Evolutionary conservation across 2,888 invertebrate species (phyloP), one percentile per base, ranked within the genome.

Genomic region (Mesopsocus fuscifrons): DNA sequence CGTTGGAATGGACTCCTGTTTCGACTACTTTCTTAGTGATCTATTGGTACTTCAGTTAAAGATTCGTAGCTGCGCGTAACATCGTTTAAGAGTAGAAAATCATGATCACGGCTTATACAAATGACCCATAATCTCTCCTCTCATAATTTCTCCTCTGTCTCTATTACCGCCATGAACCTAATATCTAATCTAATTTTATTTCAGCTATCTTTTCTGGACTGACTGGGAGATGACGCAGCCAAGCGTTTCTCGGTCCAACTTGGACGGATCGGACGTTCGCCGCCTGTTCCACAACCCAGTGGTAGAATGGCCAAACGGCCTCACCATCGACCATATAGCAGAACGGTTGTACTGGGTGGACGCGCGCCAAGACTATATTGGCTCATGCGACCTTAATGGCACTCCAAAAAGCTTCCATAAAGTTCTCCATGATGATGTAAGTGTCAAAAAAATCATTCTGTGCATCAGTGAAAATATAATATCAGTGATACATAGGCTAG

Each of bases 271-370:
- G 0, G 67, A 79, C 47, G 69, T 74, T 1, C 69, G 68, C 50
- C 69, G 65, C 47, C 57, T 83, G 44, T 78, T 81, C 51, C 67
- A 67, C 1, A 69, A 69, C 45, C 71, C 73, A 0, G 49, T 51
- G 6, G 80, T 89, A 0, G 72, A 76, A 49, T 85, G 85, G 85
- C 88, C 88, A 1, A 88, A 87, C 57, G 85, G 85, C 13, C 77
- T 85, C 44, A 77, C 88, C 0, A 73, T 91, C 20, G 89, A 91
- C 60, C 76, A 77, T 53, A 76, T 78, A 54, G 72, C 78, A 0
- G 79, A 84, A 52, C 66, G 77, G 40, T 74, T 91, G 42, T 91
- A 83, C 57, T 88, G 85, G 83, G 85, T 84, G 0, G 88, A 89
- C 54, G 88, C 85, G 0, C 71, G 72, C 54, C 71, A 75, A 49